Conservation (phyloP, 1,140 invertebrate species). For the Eufriesea mexicana region DNA sequence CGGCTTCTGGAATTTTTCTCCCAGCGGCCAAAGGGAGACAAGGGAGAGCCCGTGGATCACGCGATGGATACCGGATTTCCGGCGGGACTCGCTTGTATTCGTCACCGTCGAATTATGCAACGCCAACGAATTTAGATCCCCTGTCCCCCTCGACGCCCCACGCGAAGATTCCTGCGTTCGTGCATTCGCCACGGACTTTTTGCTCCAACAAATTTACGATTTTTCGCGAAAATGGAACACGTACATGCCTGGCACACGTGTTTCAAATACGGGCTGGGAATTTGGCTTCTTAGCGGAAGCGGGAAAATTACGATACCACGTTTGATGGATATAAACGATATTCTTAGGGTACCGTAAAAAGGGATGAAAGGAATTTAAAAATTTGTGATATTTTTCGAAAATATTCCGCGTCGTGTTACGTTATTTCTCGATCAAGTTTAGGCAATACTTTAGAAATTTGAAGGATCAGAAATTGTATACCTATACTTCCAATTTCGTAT, state of each 20-base stretch:
- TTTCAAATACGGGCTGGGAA: not conserved
- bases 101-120: conserved; percentile 25
- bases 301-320: not conserved
- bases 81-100: not conserved
- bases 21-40: not conserved
- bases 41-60: not conserved
- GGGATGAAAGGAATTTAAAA: no score
- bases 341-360: no score
- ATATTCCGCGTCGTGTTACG: no score
- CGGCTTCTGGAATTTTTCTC: conserved; percentile 10
- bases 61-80: conserved; percentile 17
- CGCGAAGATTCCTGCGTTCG: not conserved
- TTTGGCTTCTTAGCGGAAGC: no score
- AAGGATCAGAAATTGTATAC: no score
- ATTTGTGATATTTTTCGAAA: no score
- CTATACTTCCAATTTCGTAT: no score
- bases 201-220: not conserved
- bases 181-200: not conserved
- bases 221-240: not conserved
- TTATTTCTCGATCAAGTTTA: no score
- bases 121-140: not conserved
- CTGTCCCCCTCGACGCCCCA: no score
- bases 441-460: no score
- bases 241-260: not conserved
- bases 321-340: not conserved